These are phyloP conservation scores for Tapirus indicus DNA, from an alignment of 2,797 vertebrate genomes.

Conservation along the genomic window DNA sequence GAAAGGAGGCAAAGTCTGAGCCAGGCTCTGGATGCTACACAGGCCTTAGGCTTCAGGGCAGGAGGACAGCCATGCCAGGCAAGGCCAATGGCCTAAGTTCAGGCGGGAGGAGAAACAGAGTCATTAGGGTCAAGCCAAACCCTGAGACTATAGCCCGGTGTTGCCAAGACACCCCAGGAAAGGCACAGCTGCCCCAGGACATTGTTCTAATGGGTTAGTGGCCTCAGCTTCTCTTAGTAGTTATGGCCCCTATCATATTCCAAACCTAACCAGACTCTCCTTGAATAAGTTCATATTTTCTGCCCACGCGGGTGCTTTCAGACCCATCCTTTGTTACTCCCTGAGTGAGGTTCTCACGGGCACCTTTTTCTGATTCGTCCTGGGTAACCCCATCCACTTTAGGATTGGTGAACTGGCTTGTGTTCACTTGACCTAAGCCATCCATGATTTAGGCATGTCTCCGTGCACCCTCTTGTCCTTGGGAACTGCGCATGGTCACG, in stretches of 20 bases:
- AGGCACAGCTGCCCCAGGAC: neutral
- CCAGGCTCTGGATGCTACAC: neutral
- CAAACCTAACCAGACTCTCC: neutral
- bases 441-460: neutral
- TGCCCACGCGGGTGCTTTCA: neutral
- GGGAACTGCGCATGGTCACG: neutral
- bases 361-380: neutral
- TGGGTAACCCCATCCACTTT: too few relatives aligned
- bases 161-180: neutral
- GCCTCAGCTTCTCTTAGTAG: neutral
- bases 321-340: neutral
- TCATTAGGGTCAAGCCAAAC: rapidly evolving
- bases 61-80: neutral
- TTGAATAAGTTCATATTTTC: neutral
- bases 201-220: too few relatives aligned
- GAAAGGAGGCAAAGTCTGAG: neutral
- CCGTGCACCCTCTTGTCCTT: rapidly evolving
- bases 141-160: too few relatives aligned
- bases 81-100: neutral
- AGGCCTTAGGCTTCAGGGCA: neutral
- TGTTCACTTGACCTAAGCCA: neutral
- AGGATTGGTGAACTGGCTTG: neutral
- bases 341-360: neutral
- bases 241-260: neutral
- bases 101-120: neutral